Evolutionary conservation across 2,797 vertebrate species (phyloP).

Genomic region (Acrocephalus scirpaceus): DNA sequence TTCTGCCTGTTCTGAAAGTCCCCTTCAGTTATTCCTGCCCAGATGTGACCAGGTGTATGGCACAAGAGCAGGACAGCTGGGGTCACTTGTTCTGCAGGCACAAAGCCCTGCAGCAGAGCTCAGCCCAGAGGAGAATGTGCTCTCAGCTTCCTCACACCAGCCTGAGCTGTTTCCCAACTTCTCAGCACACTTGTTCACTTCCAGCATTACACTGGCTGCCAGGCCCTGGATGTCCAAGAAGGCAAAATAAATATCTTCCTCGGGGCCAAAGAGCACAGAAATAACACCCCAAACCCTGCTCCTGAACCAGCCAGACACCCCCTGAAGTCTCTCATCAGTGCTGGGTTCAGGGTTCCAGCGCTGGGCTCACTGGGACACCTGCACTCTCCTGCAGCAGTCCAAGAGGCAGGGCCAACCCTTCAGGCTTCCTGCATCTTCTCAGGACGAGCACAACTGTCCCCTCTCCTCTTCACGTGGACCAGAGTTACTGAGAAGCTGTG

Average conservation of each 20-base stretch:
- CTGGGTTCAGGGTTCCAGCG: neutral
- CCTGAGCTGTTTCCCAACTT: too few relatives aligned
- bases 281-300: neutral
- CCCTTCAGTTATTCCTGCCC: neutral
- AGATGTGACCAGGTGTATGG: too few relatives aligned
- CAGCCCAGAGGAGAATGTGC: fast-evolving
- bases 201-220: neutral
- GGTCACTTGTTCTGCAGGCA: neutral
- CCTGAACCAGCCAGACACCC: neutral
- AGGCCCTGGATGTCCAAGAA: neutral
- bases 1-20: neutral
- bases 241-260: neutral
- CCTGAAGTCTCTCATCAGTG: neutral
- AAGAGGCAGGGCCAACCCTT: neutral
- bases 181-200: neutral
- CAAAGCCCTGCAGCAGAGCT: neutral
- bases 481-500: neutral
- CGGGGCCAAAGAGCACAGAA: neutral
- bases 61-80: neutral
- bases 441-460: fast-evolving
- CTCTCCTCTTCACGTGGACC: neutral
- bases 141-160: neutral
- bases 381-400: neutral
- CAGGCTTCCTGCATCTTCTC: neutral
- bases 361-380: fast-evolving